Base-by-base conservation (phyloP, 2,797 vertebrate genomes). In the Urosaurus nigricauda region DNA sequence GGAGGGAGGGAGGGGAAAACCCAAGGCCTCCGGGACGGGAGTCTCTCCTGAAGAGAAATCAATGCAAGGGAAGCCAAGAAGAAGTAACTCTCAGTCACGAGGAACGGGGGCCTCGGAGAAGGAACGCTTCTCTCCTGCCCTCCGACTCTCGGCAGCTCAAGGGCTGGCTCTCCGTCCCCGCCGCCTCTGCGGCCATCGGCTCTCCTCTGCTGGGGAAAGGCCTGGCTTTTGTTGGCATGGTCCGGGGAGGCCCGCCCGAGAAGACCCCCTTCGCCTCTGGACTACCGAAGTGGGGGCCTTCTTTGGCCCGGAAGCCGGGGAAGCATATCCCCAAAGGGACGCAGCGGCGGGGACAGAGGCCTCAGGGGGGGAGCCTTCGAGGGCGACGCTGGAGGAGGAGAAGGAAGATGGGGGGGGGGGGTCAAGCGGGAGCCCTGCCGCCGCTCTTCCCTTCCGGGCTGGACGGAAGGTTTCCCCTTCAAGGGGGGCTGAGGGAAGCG, bases 101-200 rank as follows among this genome's bases (percentile, higher is more conserved):
- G 87, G 93, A 95, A 88, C 95, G 91, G 88, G 88, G 78, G 79
- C 92, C 60, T 90, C 91, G 86, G 85, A 92, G 92, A 83, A 93
- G 93, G 92, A 90, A 90, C 87, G 91, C 93, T 91, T 92, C 95
- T 94, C 94, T 86, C 68, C 94, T 86, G 85, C 58, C 92, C 83
- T 85, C 87, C 93, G n/a, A n/a, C n/a, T 92, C 94, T 88, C 95
- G 94, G 95, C 94, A 93, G 96, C 94, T n/a, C n/a, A 85, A 94
- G 86, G 91, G 87, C 87, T 95, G 94, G 93, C 88, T 93, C 74
- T 75, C 87, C 89, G 91, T 89, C 87, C 92, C 91, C 94, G 95
- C 95, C 91, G 91, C 43, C 5, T 43, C 92, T 96, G 92, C 96
- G 95, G 94, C 94, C 97, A 98, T 97, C 94, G 93, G 97, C 96